These are phyloP conservation scores for Meghimatium bilineatum DNA, from an alignment of 2,888 invertebrate genomes.

Conservation along the genomic window DNA sequence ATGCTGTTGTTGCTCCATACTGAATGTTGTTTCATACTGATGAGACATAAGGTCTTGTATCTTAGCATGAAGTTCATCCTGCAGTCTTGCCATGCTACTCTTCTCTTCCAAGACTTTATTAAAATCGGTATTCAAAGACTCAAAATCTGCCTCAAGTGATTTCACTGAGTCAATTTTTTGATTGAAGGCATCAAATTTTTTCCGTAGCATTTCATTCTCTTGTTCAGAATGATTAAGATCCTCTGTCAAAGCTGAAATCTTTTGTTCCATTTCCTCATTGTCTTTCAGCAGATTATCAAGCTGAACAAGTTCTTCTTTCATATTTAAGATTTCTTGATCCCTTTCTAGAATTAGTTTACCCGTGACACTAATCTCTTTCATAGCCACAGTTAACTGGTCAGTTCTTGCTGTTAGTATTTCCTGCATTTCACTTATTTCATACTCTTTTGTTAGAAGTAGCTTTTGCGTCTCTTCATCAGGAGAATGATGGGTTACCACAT, in stretches of 20 bases:
- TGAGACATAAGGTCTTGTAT: constrained; percentile 55
- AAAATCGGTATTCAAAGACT: constrained; percentile 66
- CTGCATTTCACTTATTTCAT: constrained; percentile 34
- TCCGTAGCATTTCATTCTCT: constrained; percentile 44
- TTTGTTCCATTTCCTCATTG: constrained; percentile 20
- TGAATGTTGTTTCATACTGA: constrained; percentile 51
- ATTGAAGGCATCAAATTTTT: constrained; percentile 51
- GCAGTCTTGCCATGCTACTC: constrained; percentile 67
- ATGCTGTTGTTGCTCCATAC: constrained; percentile 62
- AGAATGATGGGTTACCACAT: not conserved
- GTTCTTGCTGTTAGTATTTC: not conserved
- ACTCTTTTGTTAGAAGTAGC: constrained; percentile 28
- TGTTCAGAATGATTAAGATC: constrained; percentile 47
- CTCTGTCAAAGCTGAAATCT: constrained; percentile 11
- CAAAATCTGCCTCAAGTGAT: constrained; percentile 63
- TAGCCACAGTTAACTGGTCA: not conserved
- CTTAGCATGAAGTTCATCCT: constrained; percentile 70
- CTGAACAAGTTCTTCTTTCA: constrained; percentile 32
- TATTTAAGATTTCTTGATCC: not conserved
- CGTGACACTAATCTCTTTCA: constrained; percentile 19
- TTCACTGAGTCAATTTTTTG: constrained; percentile 53
- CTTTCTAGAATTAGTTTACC: not conserved
- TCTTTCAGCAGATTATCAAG: constrained; percentile 41
- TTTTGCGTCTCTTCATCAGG: constrained; percentile 10
- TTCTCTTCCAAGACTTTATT: constrained; percentile 69